Evolutionary conservation across 2,797 vertebrate genomes (phyloP).

Genomic region (Glossophaga mutica): DNA sequence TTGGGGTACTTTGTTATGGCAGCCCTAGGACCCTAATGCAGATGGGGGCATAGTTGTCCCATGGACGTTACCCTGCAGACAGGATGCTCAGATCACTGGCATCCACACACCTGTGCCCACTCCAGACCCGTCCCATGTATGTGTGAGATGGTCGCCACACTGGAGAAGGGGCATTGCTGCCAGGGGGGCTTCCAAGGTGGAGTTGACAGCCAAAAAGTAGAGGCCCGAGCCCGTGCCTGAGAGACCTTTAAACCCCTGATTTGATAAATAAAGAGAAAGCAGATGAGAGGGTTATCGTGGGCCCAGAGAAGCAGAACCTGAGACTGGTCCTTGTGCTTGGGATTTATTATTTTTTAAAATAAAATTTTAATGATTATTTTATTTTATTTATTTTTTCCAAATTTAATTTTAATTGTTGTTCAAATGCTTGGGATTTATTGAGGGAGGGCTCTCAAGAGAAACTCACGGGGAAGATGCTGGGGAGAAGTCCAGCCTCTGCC

Average conservation of each 20-base stretch:
- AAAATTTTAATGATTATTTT: too few relatives aligned
- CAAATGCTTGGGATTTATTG: not conserved
- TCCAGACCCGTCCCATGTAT: not conserved
- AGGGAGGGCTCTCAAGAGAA: not conserved
- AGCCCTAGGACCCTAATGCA: not conserved
- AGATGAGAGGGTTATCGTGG: not conserved
- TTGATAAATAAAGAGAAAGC: not conserved
- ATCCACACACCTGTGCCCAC: not conserved
- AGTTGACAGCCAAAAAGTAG: not conserved
- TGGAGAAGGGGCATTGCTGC: not conserved
- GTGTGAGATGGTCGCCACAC: not conserved
- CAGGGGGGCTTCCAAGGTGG: not conserved
- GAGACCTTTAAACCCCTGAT: not conserved
- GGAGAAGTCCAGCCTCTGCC: not conserved
- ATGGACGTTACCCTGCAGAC: accelerated
- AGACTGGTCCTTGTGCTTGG: not conserved
- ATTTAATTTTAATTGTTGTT: too few relatives aligned
- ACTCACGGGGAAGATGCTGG: not conserved
- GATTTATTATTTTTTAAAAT: too few relatives aligned
- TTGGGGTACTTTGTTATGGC: not conserved
- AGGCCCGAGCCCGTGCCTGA: not conserved
- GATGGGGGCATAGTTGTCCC: not conserved
- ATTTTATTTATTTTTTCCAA: too few relatives aligned
- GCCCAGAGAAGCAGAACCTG: not conserved
- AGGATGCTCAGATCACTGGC: too few relatives aligned